phyloP scores from a whole-genome alignment of 2,797 vertebrate genomes.

The Diplodus sargus region DNA sequence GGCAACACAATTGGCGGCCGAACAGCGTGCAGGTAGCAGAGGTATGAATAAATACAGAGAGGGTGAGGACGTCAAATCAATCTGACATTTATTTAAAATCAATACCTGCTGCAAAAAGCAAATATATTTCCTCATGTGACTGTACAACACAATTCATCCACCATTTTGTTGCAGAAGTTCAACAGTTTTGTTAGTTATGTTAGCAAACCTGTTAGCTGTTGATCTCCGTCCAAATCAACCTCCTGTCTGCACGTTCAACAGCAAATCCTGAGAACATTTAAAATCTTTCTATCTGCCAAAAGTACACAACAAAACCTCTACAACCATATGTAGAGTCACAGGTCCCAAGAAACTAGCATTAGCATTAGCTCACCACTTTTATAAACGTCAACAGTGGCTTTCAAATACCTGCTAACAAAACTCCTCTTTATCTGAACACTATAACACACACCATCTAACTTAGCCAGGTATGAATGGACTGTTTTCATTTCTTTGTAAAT shows the following conservation, averaged over 20 bases:
- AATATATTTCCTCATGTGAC: neutral
- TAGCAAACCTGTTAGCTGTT: neutral
- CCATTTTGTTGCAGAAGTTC: too few relatives aligned
- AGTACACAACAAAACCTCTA: too few relatives aligned
- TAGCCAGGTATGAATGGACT: too few relatives aligned
- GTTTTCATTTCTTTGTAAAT: too few relatives aligned
- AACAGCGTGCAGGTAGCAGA: constrained; percentile 28
- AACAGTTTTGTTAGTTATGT: neutral
- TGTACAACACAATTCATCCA: neutral
- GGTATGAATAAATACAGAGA: constrained; percentile 44
- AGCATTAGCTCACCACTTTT: too few relatives aligned
- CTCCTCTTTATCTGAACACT: too few relatives aligned
- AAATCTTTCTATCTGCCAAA: too few relatives aligned
- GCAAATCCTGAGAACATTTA: neutral
- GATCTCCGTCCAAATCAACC: neutral
- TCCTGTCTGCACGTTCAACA: neutral
- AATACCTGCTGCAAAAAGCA: neutral
- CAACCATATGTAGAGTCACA: too few relatives aligned
- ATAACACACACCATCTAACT: too few relatives aligned
- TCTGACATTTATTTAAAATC: constrained; percentile 35
- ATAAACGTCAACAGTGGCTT: too few relatives aligned
- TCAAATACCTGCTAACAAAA: too few relatives aligned
- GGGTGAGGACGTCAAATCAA: neutral
- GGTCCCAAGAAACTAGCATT: too few relatives aligned
- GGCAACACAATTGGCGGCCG: constrained; percentile 21